Percentiles rank a stretch among this genome's conserved stretches.
These are phyloP conservation scores for Auanema sp. DNA, from an alignment of 2,888 invertebrate species.

Conservation along the genomic window DNA sequence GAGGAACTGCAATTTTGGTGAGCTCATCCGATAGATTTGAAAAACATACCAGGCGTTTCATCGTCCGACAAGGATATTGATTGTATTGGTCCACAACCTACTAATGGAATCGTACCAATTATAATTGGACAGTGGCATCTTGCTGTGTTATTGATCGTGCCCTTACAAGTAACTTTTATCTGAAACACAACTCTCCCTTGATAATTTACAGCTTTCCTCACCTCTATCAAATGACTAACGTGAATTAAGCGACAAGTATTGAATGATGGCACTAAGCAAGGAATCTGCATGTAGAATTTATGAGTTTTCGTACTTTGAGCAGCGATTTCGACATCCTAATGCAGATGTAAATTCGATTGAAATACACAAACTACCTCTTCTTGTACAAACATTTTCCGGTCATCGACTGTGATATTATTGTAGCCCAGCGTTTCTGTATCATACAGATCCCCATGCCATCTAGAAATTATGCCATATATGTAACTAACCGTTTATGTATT, in stretches of 20 bases:
- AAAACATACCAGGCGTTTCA: not conserved
- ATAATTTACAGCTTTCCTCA: not conserved
- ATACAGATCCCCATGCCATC: slow-evolving; percentile 16
- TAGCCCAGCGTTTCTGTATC: slow-evolving; percentile 9
- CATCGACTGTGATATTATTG: slow-evolving; percentile 17
- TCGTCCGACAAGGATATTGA: not conserved
- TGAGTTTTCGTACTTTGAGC: not conserved
- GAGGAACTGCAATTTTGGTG: no score
- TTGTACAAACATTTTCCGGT: slow-evolving; percentile 9
- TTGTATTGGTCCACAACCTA: not conserved
- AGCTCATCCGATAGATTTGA: no score
- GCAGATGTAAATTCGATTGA: not conserved
- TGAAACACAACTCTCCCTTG: slow-evolving; percentile 5
- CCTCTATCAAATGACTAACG: slow-evolving; percentile 4
- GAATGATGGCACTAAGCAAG: slow-evolving; percentile 13
- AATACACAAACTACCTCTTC: not conserved
- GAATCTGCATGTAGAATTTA: slow-evolving; percentile 9
- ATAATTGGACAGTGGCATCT: slow-evolving; percentile 13
- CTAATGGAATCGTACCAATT: slow-evolving; percentile 19
- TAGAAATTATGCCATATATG: no score
- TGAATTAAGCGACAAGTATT: slow-evolving; percentile 16
- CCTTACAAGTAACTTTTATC: slow-evolving; percentile 15
- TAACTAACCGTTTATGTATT: no score
- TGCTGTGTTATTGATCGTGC: slow-evolving; percentile 16
- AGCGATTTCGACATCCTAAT: slow-evolving; percentile 11